These are phyloP conservation scores for Parapristionchus giblindavisi DNA, from an alignment of 2,888 invertebrate genomes.

Conservation along the genomic window DNA sequence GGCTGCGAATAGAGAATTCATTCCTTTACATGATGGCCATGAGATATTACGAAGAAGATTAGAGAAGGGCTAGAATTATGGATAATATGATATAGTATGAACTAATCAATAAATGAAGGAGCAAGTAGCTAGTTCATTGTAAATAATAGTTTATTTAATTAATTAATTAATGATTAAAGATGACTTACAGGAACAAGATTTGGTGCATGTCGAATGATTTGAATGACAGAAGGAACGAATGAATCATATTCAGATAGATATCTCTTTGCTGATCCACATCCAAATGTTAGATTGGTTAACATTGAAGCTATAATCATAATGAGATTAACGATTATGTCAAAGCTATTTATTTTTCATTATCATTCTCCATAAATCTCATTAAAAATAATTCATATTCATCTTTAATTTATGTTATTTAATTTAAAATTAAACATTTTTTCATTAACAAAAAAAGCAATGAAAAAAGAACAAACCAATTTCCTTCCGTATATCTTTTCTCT, in stretches of 20 bases:
- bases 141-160: neutral
- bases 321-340: neutral
- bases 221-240: constrained; percentile 20
- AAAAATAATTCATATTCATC: too few relatives aligned
- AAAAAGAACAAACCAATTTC: constrained; percentile 23
- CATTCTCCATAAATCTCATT: too few relatives aligned
- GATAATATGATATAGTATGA: neutral
- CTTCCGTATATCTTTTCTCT: constrained; percentile 36
- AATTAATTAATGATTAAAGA: neutral
- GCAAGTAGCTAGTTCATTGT: neutral
- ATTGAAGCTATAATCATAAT: constrained; percentile 20
- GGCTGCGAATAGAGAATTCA: constrained; percentile 18
- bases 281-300: constrained; percentile 36
- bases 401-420: too few relatives aligned
- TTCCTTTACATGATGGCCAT: constrained; percentile 28
- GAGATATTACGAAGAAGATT: constrained; percentile 35
- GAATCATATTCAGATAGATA: constrained; percentile 6
- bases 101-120: neutral
- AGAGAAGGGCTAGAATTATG: constrained; percentile 13
- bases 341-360: too few relatives aligned
- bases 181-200: constrained; percentile 32
- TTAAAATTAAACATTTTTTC: too few relatives aligned
- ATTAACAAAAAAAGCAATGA: too few relatives aligned
- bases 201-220: constrained; percentile 6
- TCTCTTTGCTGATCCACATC: constrained; percentile 14